Evolutionary conservation across 2,888 invertebrate species (phyloP), one percentile per base, ranked within the genome.

Genomic region (Rhagium mordax): DNA sequence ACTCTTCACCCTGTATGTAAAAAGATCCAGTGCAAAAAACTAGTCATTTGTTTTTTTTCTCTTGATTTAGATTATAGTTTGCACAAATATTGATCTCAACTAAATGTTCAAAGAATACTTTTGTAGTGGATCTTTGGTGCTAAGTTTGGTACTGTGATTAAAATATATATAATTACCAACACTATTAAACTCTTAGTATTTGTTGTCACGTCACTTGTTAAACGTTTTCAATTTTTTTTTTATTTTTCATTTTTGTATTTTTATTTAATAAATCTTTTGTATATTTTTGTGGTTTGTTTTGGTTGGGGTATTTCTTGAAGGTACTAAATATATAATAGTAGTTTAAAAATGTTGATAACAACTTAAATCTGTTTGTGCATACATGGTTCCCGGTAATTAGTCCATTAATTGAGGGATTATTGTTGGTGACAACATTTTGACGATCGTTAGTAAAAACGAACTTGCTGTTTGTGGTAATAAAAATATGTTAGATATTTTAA

Each of bases 211-310:
- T 41, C n/a, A n/a, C n/a, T 41, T 41, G n/a, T 41, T 41, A n/a
- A n/a, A n/a, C 4, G 24, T 55, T 55, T 55, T n/a, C 21, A n/a
- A n/a, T n/a, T 55, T 6, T 13, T 55, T 13, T 55, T 55, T 55
- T 55, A 24, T 55, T 1, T 55, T 55, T 27, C 24, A 21, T 10
- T 55, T 24, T 29, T 51, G 20, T 51, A 18, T 51, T 51, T 59
- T 27, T 55, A 0, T 24, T 55, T 55, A 20, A 51, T 51, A 51
- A 51, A 51, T 24, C 24, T n/a, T 65, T 20, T 16, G 27, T 53
- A 70, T 65, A 60, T 21, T 13, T 61, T 68, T 61, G 51, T 47
- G 16, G 48, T 57, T 72, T 60, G 21, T 51, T 65, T 67, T 66
- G 51, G 33, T 33, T 70, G 24, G 33, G 64, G 51, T 51, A 51